A percentile compares a stretch with the other conserved stretches of the same genome.
phyloP scores from a whole-genome alignment of 2,797 vertebrate species.

The Clarias fuscus region DNA sequence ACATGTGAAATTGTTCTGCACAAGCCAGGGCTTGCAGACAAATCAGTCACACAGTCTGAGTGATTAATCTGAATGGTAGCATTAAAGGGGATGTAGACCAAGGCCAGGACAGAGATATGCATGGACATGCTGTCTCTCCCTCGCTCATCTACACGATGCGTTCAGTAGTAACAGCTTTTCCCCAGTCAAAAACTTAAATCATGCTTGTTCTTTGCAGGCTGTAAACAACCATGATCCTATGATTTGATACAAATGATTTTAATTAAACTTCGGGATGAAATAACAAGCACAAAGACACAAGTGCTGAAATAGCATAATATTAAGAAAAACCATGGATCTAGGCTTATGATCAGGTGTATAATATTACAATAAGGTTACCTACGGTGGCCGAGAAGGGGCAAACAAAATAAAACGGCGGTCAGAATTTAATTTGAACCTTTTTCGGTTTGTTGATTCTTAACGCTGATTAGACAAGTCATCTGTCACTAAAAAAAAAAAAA shows the following conservation, averaged over 20 bases:
- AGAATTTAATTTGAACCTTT: too few species aligned
- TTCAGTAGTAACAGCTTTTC: slow-evolving; percentile 6
- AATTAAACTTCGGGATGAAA: background rate
- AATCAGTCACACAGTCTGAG: background rate
- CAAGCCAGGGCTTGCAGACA: slow-evolving; percentile 17
- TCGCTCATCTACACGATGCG: background rate
- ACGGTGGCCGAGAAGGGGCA: too few species aligned
- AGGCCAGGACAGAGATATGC: slow-evolving; percentile 11
- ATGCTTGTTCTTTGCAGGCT: background rate
- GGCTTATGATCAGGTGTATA: background rate
- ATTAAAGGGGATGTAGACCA: background rate
- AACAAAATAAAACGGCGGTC: too few species aligned
- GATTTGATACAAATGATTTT: background rate
- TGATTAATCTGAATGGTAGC: slow-evolving; percentile 17
- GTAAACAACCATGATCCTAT: background rate
- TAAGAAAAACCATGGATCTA: background rate
- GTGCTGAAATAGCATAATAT: background rate
- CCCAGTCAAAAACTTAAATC: slow-evolving; percentile 10
- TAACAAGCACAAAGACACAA: background rate
- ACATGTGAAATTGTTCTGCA: slow-evolving; percentile 19
- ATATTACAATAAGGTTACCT: background rate
- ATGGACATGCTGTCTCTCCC: slow-evolving; percentile 2
- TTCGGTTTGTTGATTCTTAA: too few species aligned
- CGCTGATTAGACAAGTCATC: too few species aligned
- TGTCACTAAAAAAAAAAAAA: too few species aligned